Evolutionary conservation across 2,888 invertebrate species (phyloP).

Genomic region (Troglohyphantes excavatus): DNA sequence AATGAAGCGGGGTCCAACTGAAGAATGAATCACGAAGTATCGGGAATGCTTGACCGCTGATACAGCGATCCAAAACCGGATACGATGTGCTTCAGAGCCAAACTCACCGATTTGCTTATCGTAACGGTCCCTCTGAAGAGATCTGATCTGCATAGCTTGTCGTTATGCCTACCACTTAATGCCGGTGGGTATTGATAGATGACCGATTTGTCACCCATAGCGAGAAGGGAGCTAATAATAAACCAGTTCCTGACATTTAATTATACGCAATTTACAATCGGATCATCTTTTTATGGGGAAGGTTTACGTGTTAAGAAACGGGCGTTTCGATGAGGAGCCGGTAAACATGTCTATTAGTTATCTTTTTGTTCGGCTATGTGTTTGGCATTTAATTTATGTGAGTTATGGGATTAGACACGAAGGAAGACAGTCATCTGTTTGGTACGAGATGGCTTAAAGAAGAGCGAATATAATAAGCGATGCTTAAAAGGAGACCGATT

Average conservation of each 20-base stretch:
- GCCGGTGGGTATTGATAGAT: background rate
- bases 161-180: conserved; percentile 7
- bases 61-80: conserved; percentile 24
- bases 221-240: conserved; percentile 1
- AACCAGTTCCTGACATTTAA: background rate
- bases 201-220: conserved; percentile 2
- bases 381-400: background rate
- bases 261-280: conserved; percentile 23
- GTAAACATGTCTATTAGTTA: background rate
- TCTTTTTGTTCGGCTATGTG: conserved; percentile 4
- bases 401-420: background rate
- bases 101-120: conserved; percentile 35
- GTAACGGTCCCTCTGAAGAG: conserved; percentile 23
- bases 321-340: background rate
- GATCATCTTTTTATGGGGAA: conserved; percentile 15
- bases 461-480: too few relatives aligned
- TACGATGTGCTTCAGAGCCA: background rate
- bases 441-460: background rate
- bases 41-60: conserved; percentile 25
- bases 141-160: conserved; percentile 35
- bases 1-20: conserved; percentile 14
- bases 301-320: conserved; percentile 11
- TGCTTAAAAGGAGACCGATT: too few relatives aligned
- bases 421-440: background rate
- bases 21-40: conserved; percentile 28